Evolutionary conservation across 35 echinoderm and acorn worm species (phyloP).

Genomic region (Heliocidaris tuberculata): DNA sequence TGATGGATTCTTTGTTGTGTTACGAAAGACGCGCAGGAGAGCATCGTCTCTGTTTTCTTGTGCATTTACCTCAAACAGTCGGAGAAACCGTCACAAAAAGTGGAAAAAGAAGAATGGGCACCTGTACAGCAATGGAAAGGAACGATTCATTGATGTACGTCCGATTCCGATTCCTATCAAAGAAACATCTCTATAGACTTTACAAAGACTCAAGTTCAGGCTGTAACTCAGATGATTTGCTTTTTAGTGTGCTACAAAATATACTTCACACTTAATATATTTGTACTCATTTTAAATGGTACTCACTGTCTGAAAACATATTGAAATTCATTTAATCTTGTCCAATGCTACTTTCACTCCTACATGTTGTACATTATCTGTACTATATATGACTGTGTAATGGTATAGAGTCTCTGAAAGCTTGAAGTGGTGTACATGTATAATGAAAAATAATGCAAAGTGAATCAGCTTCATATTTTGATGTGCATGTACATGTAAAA

Average conservation of each 20-base stretch:
- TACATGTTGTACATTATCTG: not conserved
- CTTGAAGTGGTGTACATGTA: not conserved
- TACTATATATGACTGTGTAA: not conserved
- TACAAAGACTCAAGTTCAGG: not conserved
- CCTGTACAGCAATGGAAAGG: not conserved
- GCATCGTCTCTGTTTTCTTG: not conserved
- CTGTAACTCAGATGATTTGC: not conserved
- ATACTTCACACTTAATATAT: not conserved
- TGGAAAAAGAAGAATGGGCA: not conserved
- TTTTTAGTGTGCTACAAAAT: not conserved
- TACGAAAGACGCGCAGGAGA: conserved; percentile 25
- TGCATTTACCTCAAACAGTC: conserved; percentile 10
- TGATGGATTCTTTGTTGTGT: conserved; percentile 46
- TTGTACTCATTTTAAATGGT: not conserved
- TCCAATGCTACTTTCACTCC: not conserved
- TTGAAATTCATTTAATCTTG: not conserved
- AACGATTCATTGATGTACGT: not conserved
- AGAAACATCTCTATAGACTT: not conserved
- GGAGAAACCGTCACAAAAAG: not conserved
- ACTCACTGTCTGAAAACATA: not conserved
- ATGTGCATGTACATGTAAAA: not conserved
- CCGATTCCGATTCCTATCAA: not conserved
- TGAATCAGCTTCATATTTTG: not conserved
- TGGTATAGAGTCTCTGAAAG: not conserved
- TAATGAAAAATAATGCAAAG: not conserved